These are phyloP conservation scores for Gymnocypris eckloni DNA, from an alignment of 2,797 vertebrate species.

Conservation along the genomic window DNA sequence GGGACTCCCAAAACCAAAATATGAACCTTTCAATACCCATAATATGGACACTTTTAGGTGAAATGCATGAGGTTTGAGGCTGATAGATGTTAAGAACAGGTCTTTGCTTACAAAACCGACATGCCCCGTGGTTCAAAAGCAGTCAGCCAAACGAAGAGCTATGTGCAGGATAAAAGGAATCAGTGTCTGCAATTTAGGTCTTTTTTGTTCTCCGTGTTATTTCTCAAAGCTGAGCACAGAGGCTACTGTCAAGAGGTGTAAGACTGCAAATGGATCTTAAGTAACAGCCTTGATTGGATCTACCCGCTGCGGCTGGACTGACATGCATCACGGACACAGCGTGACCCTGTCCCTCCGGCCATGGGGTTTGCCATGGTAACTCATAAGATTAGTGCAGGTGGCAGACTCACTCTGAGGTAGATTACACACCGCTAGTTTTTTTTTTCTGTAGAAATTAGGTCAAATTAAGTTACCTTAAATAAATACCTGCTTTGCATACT, in stretches of 20 bases:
- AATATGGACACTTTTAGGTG: not conserved
- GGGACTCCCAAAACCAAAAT: too few species aligned
- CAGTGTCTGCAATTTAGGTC: slow-evolving; percentile 37
- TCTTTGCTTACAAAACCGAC: slow-evolving; percentile 32
- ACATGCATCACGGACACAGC: not conserved
- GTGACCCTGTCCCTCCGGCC: slow-evolving; percentile 35
- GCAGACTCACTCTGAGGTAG: slow-evolving; percentile 4
- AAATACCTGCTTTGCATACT: not conserved
- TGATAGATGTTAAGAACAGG: not conserved
- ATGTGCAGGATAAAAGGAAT: slow-evolving; percentile 24
- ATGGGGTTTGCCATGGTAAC: slow-evolving; percentile 54
- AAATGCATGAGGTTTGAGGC: not conserved
- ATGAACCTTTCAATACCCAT: too few species aligned
- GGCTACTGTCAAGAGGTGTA: slow-evolving; percentile 28
- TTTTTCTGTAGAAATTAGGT: slow-evolving; percentile 21
- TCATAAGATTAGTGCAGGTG: slow-evolving; percentile 32
- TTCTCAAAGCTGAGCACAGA: slow-evolving; percentile 22
- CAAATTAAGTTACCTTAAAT: slow-evolving; percentile 12
- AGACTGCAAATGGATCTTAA: slow-evolving; percentile 37
- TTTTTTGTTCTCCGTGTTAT: slow-evolving; percentile 3
- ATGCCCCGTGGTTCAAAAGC: slow-evolving; percentile 5
- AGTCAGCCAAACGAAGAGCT: not conserved
- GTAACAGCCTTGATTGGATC: slow-evolving; percentile 38
- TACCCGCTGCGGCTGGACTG: slow-evolving; percentile 11
- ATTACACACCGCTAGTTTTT: slow-evolving; percentile 27